phyloP scores from a whole-genome alignment of 2,888 invertebrate species.

The Dolomedes plantarius region DNA sequence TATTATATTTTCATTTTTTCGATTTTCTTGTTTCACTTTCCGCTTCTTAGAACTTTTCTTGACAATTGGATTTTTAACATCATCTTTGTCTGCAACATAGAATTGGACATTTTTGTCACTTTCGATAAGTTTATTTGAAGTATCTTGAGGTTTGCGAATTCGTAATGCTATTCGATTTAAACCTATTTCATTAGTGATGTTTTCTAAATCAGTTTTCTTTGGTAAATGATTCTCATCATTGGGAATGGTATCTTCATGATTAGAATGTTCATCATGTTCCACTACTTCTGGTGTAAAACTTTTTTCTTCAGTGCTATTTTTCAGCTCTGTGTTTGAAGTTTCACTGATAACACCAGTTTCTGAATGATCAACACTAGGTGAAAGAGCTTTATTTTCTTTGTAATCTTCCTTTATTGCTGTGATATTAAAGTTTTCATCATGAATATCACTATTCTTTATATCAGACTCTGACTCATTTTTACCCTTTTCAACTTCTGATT shows the following conservation, averaged over 20 bases:
- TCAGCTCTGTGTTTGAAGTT: not conserved
- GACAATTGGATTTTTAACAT: not conserved
- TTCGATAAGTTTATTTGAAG: conserved; percentile 3
- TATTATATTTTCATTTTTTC: conserved; percentile 15
- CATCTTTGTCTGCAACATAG: conserved; percentile 28
- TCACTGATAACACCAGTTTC: not conserved
- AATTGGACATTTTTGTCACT: conserved; percentile 20
- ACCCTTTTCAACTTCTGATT: not conserved
- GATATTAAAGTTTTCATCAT: not conserved
- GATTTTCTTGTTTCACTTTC: conserved; percentile 28
- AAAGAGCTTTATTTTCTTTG: not conserved
- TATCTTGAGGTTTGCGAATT: conserved; percentile 38
- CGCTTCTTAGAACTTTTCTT: conserved; percentile 42
- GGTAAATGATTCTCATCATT: conserved; percentile 43
- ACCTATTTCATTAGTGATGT: conserved; percentile 9
- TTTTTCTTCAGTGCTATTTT: conserved; percentile 24
- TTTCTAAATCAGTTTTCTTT: conserved; percentile 19
- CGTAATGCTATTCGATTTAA: conserved; percentile 38
- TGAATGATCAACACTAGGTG: not conserved
- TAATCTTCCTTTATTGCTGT: not conserved
- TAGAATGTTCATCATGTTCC: conserved; percentile 37
- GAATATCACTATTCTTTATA: not conserved
- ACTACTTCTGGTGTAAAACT: conserved; percentile 13
- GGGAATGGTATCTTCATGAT: conserved; percentile 46
- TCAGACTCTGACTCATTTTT: not conserved